Evolutionary conservation across 1,140 invertebrate genomes (phyloP).

Genomic region (Leptoteleia sp.): DNA sequence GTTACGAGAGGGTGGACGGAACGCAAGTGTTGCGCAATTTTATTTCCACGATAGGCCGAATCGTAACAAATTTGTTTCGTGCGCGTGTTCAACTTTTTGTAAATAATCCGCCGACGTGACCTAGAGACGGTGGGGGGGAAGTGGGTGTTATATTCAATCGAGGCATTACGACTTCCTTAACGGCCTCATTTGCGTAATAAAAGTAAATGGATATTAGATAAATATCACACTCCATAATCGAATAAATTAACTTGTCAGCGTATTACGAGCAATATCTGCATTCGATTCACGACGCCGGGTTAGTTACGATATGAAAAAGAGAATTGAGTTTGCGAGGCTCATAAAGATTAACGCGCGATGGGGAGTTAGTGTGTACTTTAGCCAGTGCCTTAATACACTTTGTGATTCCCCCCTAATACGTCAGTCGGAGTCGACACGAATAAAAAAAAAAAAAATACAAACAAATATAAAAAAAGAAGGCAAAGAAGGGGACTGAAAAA

Average conservation of each 20-base stretch:
- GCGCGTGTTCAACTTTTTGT: background rate
- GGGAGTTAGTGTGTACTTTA: slow-evolving; percentile 38
- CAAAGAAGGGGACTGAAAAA: too few species aligned
- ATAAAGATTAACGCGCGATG: slow-evolving; percentile 53
- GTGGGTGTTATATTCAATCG: background rate
- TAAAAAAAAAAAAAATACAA: too few species aligned
- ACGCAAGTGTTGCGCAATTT: background rate
- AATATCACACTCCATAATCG: slow-evolving; percentile 14
- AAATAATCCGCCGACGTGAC: background rate
- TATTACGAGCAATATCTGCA: slow-evolving; percentile 7
- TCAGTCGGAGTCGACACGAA: slow-evolving; percentile 14
- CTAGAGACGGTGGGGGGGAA: too few species aligned
- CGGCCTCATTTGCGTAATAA: slow-evolving; percentile 15
- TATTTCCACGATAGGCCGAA: slow-evolving; percentile 2
- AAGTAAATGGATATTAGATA: slow-evolving; percentile 27
- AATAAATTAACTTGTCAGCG: slow-evolving; percentile 34
- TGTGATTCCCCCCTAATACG: slow-evolving; percentile 17
- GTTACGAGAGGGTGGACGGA: background rate
- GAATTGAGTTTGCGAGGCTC: slow-evolving; percentile 37
- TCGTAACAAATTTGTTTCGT: slow-evolving; percentile 12
- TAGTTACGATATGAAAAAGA: slow-evolving; percentile 47
- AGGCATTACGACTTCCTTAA: slow-evolving; percentile 5
- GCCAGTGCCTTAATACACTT: slow-evolving; percentile 33
- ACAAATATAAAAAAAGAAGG: too few species aligned
- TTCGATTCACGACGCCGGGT: slow-evolving; percentile 10